Conservation (phyloP, 2,113 vertebrate species). For the Perca schrenkii region DNA sequence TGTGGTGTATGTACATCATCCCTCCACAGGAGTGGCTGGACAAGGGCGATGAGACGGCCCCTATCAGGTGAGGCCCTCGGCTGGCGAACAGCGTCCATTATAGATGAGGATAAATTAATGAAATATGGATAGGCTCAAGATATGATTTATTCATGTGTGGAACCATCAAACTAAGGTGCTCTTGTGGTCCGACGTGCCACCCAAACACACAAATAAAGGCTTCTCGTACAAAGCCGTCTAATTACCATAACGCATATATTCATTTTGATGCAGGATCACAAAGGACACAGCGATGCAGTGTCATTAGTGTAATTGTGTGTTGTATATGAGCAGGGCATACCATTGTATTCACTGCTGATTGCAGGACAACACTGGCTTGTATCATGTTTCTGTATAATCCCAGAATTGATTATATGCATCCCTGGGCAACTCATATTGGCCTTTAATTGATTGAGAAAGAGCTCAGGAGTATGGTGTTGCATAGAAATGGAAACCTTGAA, state of each 20-base stretch:
- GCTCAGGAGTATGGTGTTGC: conserved; percentile 9
- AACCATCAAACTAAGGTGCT: conserved; percentile 57
- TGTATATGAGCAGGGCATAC: conserved; percentile 39
- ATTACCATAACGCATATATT: conserved; percentile 70
- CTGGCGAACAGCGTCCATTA: conserved; percentile 60
- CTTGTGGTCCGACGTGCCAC: conserved; percentile 3
- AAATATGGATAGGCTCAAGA: conserved; percentile 76
- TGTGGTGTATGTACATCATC: conserved; percentile 99
- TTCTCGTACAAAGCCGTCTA: conserved; percentile 39
- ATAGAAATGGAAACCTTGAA: not conserved
- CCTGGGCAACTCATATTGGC: conserved; percentile 11
- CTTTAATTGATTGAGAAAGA: conserved; percentile 24
- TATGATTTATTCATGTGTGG: conserved; percentile 78
- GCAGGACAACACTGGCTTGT: conserved; percentile 14
- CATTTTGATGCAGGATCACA: conserved; percentile 63
- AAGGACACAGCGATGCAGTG: conserved; percentile 29
- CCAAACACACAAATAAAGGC: conserved; percentile 58
- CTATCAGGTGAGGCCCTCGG: conserved; percentile 90
- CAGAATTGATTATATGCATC: conserved; percentile 32
- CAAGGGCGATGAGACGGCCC: conserved; percentile 95
- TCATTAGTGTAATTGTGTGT: conserved; percentile 63
- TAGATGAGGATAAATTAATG: conserved; percentile 77
- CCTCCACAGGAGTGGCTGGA: conserved; percentile 98
- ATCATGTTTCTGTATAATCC: conserved; percentile 41
- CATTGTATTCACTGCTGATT: conserved; percentile 28